These are phyloP conservation scores for Epiblema foenella DNA, from an alignment of 2,888 invertebrate species.

Conservation along the genomic window DNA sequence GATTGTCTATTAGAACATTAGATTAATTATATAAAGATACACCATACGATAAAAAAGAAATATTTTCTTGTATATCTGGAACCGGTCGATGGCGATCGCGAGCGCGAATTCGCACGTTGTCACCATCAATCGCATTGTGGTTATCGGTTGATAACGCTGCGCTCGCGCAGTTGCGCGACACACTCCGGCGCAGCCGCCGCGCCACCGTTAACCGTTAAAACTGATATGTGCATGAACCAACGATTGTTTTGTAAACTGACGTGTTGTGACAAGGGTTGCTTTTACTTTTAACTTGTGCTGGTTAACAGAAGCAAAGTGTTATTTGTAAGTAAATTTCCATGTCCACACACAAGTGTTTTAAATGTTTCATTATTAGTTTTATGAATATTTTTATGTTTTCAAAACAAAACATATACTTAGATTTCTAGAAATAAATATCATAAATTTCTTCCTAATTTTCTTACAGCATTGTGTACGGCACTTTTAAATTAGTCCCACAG, in stretches of 20 bases:
- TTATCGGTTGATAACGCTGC: slow-evolving; percentile 78
- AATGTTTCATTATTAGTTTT: background rate
- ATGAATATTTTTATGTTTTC: background rate
- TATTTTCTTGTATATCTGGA: no score
- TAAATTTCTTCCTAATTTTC: no score
- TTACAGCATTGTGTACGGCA: no score
- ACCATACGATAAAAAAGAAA: no score
- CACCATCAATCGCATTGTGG: slow-evolving; percentile 61
- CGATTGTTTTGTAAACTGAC: slow-evolving; percentile 70
- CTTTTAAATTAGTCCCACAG: no score
- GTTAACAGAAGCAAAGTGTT: slow-evolving; percentile 49
- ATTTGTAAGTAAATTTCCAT: slow-evolving; percentile 20
- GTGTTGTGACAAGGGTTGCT: slow-evolving; percentile 67
- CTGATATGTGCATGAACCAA: slow-evolving; percentile 66
- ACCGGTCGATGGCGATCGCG: background rate
- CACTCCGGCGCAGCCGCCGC: slow-evolving; percentile 66
- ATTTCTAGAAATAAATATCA: no score
- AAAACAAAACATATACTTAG: no score
- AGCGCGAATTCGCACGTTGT: slow-evolving; percentile 11
- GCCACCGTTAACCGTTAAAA: slow-evolving; percentile 52
- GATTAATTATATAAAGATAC: no score
- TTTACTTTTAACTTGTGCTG: slow-evolving; percentile 64
- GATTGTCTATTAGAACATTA: no score
- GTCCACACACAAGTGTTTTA: background rate
- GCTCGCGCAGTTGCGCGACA: slow-evolving; percentile 69